Evolutionary conservation across 2,797 vertebrate species (phyloP), one percentile per base, ranked within the genome.

Genomic region (Rhinogobio ventralis): DNA sequence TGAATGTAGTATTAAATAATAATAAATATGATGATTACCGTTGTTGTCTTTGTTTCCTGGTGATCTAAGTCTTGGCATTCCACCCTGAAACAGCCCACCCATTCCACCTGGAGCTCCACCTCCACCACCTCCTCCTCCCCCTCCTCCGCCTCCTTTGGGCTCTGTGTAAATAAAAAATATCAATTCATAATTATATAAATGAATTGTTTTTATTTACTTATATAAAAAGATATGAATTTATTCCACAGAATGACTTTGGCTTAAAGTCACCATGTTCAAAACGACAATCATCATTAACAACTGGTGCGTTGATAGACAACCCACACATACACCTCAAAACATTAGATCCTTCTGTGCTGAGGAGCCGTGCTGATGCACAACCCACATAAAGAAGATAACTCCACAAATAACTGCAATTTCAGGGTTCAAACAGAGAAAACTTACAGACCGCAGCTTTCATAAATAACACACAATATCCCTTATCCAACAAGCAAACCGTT

Each of bases 11-110:
- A 25, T 45, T n/a, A 45, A 71, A 25, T 45, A 7, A 6, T n/a
- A 11, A n/a, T 15, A 14, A 14, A 45, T 45, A 19, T 66, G 36
- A 67, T 83, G 71, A 51, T 95, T 95, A 99, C 97, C 97, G 23
- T 14, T 86, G 5, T 92, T 90, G 83, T 45, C 95, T 1, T 92
- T 90, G 83, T 46, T 95, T 1, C 91, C 93, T 51, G 97, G 88
- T 85, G 97, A 96, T 90, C 96, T 96, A 82, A 99, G 96, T 91
- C 96, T 99, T 17, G 98, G 98, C 96, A 99, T 99, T 81, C 97
- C 97, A 42, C 96, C 96, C 82, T 97, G 96, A 91, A 99, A 99
- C 45, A 99, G 92, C 74, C 98, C 98, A 87, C 98, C 98, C 85
- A 99, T 93, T 67, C 96, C 96, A 33, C 92, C 92, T 30, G 95